These are phyloP conservation scores for Meloidogyne chitwoodi DNA, from an alignment of 1,140 invertebrate species.

Conservation along the genomic window DNA sequence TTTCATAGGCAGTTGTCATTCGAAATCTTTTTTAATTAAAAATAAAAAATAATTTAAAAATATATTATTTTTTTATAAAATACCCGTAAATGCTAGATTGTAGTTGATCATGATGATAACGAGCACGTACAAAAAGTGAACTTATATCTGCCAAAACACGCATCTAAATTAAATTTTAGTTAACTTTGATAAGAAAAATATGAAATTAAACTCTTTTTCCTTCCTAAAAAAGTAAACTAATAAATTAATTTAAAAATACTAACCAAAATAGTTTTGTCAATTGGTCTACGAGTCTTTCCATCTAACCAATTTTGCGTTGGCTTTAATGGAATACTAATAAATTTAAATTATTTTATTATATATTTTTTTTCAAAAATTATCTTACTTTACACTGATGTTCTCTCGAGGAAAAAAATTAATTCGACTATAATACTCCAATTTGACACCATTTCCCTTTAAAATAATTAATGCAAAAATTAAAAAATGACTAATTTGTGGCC, in stretches of 20 bases:
- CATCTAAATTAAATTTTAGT: conserved; percentile 71
- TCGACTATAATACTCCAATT: conserved; percentile 64
- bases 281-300: conserved; percentile 59
- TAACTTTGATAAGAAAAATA: no score
- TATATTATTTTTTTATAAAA: conserved; percentile 32
- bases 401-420: conserved; percentile 51
- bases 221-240: no score
- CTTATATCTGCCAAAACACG: conserved; percentile 76
- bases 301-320: conserved; percentile 59
- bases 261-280: conserved; percentile 65
- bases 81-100: conserved; percentile 69
- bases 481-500: not conserved
- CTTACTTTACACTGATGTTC: conserved; percentile 45
- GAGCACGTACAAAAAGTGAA: conserved; percentile 77
- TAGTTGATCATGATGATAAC: conserved; percentile 87
- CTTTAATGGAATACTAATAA: conserved; percentile 67
- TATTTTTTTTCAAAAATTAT: conserved; percentile 7
- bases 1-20: conserved; percentile 15
- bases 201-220: no score
- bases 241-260: not conserved
- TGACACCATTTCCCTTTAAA: conserved; percentile 63
- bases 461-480: not conserved
- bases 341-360: conserved; percentile 36
- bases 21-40: not conserved
- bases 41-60: not conserved